Percentiles rank a stretch among this genome's conserved stretches.
Conservation (phyloP, 2,113 vertebrate species). For the Pelobates fuscus region DNA sequence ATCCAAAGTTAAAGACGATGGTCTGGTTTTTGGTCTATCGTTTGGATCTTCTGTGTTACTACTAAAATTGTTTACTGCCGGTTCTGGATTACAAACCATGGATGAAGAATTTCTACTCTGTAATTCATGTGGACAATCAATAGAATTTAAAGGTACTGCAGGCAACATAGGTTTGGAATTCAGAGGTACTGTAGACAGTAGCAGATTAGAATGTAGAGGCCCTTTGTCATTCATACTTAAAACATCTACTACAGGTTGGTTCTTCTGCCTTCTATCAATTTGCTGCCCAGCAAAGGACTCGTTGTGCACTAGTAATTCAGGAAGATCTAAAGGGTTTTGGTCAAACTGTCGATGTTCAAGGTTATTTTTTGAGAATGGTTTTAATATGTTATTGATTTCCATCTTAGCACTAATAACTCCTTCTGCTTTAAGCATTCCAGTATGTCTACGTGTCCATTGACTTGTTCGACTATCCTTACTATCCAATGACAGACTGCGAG, state of each 20-base stretch:
- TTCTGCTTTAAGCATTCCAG: slow-evolving; percentile 59
- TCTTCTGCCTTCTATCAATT: not conserved
- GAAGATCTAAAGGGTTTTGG: not conserved
- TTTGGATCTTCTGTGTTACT: slow-evolving; percentile 58
- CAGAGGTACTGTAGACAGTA: not conserved
- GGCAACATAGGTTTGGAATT: not conserved
- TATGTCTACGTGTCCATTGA: slow-evolving; percentile 62
- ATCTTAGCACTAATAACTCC: slow-evolving; percentile 46
- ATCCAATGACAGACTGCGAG: slow-evolving; percentile 74
- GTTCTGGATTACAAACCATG: not conserved
- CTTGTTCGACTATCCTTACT: slow-evolving; percentile 65
- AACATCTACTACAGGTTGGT: not conserved
- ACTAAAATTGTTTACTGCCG: not conserved
- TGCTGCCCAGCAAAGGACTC: not conserved
- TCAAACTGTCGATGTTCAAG: not conserved
- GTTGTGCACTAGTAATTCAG: not conserved
- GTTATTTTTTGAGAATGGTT: not conserved
- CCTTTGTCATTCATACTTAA: not conserved
- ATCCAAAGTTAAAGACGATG: slow-evolving; percentile 75
- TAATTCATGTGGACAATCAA: not conserved
- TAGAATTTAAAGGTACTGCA: not conserved
- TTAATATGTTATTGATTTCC: slow-evolving; percentile 46
- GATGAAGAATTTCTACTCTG: not conserved
- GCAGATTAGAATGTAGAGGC: not conserved
- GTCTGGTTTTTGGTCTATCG: slow-evolving; percentile 65